Evolutionary conservation across 2,113 vertebrate genomes (phyloP), one percentile per base, ranked within the genome.

Genomic region (Xenopus tropicalis): DNA sequence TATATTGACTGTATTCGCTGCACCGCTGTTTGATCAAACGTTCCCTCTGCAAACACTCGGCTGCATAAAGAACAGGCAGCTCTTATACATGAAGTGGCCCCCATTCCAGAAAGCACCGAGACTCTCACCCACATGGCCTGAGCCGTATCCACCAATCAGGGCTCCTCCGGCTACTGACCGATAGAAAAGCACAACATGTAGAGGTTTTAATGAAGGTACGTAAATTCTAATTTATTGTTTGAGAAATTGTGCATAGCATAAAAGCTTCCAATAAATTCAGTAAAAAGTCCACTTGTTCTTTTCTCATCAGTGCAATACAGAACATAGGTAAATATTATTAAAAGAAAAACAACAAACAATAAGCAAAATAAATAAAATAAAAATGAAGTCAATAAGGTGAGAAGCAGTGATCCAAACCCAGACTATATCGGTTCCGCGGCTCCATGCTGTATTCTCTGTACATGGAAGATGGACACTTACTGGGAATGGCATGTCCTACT

Each of bases 251-350:
- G 46, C 46, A 48, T 13, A 14, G 46, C 12, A 5, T 48, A 48
- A 48, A 48, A 48, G 46, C 46, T 48, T 48, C 16, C 29, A 9
- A 9, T 37, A 37, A n/a, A n/a, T n/a, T 7, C 46, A 17, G 52
- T 54, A n/a, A 9, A 54, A 54, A 54, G 8, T 17, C 16, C 52
- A 54, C 52, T n/a, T 54, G 52, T 54, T 54, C 19, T 54, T 10
- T 3, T 54, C 52, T 54, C 52, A 48, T 54, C 52, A 54, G 52
- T 54, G 52, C 52, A 54, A 54, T 54, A 54, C 52, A 54, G 52
- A 54, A 54, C 19, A 54, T n/a, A 37, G 29, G 29, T 37, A 37
- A 5, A 37, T 37, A 37, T 37, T 37, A 37, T 37, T 37, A 2
- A 37, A 17, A 54, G 1, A n/a, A 54, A 17, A 54, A 54, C n/a